Conservation (phyloP, 92 coral and sea anemone species). For the Pocillopora grandis region DNA sequence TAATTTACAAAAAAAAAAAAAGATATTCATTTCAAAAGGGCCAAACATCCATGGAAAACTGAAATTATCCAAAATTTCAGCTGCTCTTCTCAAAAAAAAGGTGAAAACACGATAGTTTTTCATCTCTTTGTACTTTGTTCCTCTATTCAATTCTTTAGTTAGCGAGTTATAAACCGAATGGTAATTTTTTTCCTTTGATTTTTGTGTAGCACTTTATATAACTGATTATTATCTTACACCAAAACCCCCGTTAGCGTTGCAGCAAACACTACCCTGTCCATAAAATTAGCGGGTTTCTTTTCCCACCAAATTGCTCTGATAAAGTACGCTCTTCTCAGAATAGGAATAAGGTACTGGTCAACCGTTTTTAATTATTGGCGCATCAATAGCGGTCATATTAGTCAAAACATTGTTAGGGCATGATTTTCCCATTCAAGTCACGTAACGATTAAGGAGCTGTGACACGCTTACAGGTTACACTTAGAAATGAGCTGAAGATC, state of each 20-base stretch:
- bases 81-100: conserved; percentile 30
- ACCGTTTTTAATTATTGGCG: conserved; percentile 12
- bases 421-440: conserved; percentile 1
- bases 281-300: not conserved
- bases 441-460: not conserved
- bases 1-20: not conserved
- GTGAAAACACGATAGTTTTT: conserved; percentile 6
- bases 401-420: conserved; percentile 17
- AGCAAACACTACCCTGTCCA: not conserved
- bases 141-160: not conserved
- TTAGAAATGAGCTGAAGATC: not conserved
- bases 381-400: conserved; percentile 9
- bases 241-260: not conserved
- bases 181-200: not conserved
- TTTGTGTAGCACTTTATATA: not conserved
- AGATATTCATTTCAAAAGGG: conserved; percentile 38
- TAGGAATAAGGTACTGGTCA: not conserved
- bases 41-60: conserved; percentile 28
- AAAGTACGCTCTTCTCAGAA: not conserved
- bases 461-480: not conserved
- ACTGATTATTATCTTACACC: not conserved
- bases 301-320: not conserved
- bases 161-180: not conserved
- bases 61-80: conserved; percentile 28
- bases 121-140: conserved; percentile 20